phyloP scores from a whole-genome alignment of 1,140 invertebrate species.

The Diuraphis noxia region DNA sequence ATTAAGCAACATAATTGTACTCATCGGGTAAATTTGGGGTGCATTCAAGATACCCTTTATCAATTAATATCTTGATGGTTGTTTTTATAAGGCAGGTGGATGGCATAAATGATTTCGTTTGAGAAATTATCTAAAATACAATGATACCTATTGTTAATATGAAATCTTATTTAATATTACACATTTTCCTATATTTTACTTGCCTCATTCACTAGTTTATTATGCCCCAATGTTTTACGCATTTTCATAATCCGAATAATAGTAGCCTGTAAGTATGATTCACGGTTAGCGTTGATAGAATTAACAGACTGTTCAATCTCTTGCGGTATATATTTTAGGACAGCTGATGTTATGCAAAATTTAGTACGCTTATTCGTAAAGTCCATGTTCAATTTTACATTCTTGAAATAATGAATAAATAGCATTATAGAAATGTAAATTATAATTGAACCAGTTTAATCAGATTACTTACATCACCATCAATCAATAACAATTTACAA shows the following conservation, averaged over 20 bases:
- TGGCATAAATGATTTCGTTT: constrained; percentile 89
- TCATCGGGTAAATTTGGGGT: constrained; percentile 90
- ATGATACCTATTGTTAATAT: constrained; percentile 16
- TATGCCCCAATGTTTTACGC: constrained; percentile 85
- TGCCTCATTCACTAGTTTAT: constrained; percentile 92
- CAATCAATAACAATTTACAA: constrained; percentile 64
- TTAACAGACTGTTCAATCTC: constrained; percentile 81
- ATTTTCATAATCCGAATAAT: constrained; percentile 97
- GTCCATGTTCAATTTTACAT: constrained; percentile 68
- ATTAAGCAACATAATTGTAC: constrained; percentile 88
- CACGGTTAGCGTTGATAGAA: constrained; percentile 94
- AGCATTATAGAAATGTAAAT: neutral
- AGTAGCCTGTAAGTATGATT: constrained; percentile 94
- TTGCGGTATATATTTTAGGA: constrained; percentile 83
- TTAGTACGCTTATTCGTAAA: constrained; percentile 92
- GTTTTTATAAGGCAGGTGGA: constrained; percentile 97
- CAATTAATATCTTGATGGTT: constrained; percentile 95
- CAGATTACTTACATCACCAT: constrained; percentile 43
- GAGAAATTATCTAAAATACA: constrained; percentile 74
- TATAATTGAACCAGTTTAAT: neutral
- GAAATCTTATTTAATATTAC: neutral
- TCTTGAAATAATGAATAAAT: neutral
- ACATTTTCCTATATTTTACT: constrained; percentile 57
- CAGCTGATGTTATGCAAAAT: constrained; percentile 84
- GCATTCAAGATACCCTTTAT: constrained; percentile 96